These are phyloP conservation scores for Cephalopachus bancanus DNA, from an alignment of 2,797 vertebrate species.

Conservation along the genomic window DNA sequence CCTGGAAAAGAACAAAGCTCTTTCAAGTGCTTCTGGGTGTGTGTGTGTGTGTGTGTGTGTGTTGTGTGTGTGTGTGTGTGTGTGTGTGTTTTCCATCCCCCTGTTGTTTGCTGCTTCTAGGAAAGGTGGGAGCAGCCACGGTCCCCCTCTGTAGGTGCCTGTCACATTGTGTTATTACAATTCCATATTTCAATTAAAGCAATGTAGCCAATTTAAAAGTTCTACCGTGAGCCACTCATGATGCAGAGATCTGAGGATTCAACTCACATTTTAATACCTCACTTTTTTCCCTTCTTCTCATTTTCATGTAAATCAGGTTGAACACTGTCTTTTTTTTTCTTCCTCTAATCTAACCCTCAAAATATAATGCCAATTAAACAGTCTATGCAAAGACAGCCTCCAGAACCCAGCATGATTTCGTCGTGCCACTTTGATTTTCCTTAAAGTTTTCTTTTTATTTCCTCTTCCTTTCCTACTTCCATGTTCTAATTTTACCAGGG, in stretches of 20 bases:
- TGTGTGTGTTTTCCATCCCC: background rate
- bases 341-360: constrained; percentile 84
- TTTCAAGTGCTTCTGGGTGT: constrained; percentile 70
- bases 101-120: constrained; percentile 38
- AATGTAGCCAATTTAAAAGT: constrained; percentile 77
- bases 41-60: background rate
- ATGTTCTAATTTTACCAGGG: constrained; percentile 67
- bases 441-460: constrained; percentile 54
- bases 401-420: constrained; percentile 61
- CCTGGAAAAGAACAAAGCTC: constrained; percentile 79
- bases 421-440: constrained; percentile 64
- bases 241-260: constrained; percentile 78
- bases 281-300: constrained; percentile 73
- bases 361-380: constrained; percentile 84
- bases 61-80: background rate
- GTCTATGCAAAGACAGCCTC: constrained; percentile 22
- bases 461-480: constrained; percentile 45
- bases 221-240: constrained; percentile 47
- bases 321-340: constrained; percentile 82
- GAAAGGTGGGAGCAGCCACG: constrained; percentile 49
- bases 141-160: constrained; percentile 53
- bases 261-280: constrained; percentile 72
- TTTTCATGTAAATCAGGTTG: constrained; percentile 85
- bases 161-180: constrained; percentile 75
- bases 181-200: constrained; percentile 80